These are phyloP conservation scores for Sphaerophoria taeniata DNA, from an alignment of 2,888 invertebrate genomes.

Conservation along the genomic window DNA sequence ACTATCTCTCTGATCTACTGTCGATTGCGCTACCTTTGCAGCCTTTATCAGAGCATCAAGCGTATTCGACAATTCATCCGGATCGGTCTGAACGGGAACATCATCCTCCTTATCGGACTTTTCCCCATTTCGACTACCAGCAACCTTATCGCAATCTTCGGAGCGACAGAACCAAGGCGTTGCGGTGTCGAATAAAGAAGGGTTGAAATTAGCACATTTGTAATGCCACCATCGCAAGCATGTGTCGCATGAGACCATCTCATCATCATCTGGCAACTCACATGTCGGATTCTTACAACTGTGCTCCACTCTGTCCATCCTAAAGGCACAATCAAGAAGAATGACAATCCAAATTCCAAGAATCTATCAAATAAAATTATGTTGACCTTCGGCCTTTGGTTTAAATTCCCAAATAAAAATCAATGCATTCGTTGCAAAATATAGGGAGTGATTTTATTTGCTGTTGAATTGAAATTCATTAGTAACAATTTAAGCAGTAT, in stretches of 20 bases:
- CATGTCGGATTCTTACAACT: no score
- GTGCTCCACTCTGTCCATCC: no score
- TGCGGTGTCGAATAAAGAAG: slow-evolving; percentile 3
- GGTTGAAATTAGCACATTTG: neutral
- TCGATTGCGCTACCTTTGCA: slow-evolving; percentile 15
- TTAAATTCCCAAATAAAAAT: no score
- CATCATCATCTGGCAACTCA: no score
- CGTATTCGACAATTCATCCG: neutral
- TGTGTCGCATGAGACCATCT: slow-evolving; percentile 1
- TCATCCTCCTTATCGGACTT: neutral
- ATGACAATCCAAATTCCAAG: no score
- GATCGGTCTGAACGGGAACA: neutral
- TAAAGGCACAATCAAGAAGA: no score
- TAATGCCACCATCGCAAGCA: slow-evolving; percentile 2
- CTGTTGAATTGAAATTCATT: no score
- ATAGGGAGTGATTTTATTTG: no score
- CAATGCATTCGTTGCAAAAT: no score
- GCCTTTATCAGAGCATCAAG: neutral
- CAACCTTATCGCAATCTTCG: neutral
- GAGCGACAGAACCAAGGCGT: neutral
- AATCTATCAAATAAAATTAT: no score
- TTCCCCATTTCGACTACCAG: neutral
- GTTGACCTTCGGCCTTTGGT: no score
- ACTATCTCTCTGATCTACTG: neutral
- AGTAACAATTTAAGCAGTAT: no score